Evolutionary conservation across 1,140 invertebrate species (phyloP).

Genomic region (Phthorimaea operculella): DNA sequence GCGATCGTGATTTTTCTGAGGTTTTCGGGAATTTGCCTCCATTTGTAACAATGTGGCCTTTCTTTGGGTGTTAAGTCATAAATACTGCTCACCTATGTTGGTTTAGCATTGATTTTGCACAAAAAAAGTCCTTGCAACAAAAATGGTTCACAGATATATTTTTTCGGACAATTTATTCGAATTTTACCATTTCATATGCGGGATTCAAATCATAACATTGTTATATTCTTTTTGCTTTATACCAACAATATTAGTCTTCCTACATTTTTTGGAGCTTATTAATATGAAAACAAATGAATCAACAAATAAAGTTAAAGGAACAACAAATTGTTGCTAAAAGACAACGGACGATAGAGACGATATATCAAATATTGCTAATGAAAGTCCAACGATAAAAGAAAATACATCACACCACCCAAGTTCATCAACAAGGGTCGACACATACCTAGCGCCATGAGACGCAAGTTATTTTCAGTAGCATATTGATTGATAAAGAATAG

Average conservation of each 20-base stretch:
- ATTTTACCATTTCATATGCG: too few species aligned
- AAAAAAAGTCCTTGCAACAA: too few species aligned
- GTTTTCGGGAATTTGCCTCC: constrained; percentile 28
- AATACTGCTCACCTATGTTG: constrained; percentile 1
- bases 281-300: constrained; percentile 1
- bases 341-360: constrained; percentile 17
- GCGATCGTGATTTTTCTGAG: constrained; percentile 57
- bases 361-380: constrained; percentile 43
- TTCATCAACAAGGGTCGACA: background rate
- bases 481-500: too few species aligned
- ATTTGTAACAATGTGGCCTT: constrained; percentile 11
- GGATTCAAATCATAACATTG: too few species aligned
- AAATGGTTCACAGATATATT: too few species aligned
- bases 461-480: too few species aligned
- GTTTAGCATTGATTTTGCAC: background rate
- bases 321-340: too few species aligned
- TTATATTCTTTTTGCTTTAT: too few species aligned
- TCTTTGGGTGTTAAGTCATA: background rate
- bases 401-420: background rate
- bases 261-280: too few species aligned
- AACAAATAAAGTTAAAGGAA: too few species aligned
- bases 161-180: too few species aligned
- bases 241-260: too few species aligned
- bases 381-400: constrained; percentile 19
- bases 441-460: background rate